Conservation (phyloP, 1,140 invertebrate genomes). For the Drosophila funebris region DNA sequence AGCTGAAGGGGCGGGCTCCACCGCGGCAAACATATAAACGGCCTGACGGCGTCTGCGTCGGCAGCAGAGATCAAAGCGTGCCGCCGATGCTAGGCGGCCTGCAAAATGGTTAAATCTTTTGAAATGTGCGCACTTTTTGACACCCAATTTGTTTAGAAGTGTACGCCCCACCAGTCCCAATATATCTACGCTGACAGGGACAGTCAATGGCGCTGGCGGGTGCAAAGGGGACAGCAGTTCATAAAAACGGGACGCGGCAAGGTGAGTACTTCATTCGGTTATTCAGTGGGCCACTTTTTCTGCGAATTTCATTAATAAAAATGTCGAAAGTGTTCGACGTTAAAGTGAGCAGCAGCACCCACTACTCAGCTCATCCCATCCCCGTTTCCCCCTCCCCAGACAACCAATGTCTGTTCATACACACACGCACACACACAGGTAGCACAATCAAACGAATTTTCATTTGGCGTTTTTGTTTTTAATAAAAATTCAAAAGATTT, state of each 20-base stretch:
- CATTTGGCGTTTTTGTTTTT: conserved; percentile 67
- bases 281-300: conserved; percentile 61
- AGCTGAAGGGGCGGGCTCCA: conserved; percentile 30
- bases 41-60: conserved; percentile 59
- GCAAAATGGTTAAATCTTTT: conserved; percentile 82
- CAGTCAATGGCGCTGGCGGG: not conserved
- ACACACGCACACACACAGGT: conserved; percentile 26
- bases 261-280: conserved; percentile 33
- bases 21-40: conserved; percentile 65
- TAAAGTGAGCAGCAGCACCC: conserved; percentile 35
- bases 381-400: not conserved
- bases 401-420: not conserved
- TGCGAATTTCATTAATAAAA: conserved; percentile 82
- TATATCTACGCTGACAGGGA: not conserved
- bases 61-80: conserved; percentile 66
- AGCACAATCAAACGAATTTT: conserved; percentile 74
- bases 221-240: conserved; percentile 30
- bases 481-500: conserved; percentile 82
- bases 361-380: not conserved
- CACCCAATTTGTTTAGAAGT: conserved; percentile 83
- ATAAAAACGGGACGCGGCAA: conserved; percentile 51
- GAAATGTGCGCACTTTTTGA: conserved; percentile 83
- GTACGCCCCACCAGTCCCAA: conserved; percentile 35
- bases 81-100: conserved; percentile 46
- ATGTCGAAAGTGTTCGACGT: conserved; percentile 73